Conservation (phyloP, 1,140 invertebrate species). For the Heliconius eleuchia region DNA sequence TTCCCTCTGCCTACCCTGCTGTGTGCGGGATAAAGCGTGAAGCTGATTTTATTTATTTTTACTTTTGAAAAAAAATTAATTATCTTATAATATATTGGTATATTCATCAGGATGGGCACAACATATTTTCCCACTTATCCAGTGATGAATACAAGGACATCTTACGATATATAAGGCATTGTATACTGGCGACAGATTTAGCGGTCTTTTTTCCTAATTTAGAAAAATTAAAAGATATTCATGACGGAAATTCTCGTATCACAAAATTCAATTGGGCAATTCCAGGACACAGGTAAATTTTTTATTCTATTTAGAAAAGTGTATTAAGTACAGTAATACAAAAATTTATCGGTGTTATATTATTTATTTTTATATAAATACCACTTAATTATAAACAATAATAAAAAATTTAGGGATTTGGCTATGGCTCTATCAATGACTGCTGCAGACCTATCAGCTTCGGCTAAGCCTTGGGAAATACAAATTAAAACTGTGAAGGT, state of each 20-base stretch:
- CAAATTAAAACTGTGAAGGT: slow-evolving; percentile 90
- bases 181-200: slow-evolving; percentile 92
- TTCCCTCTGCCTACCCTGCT: too few relatives aligned
- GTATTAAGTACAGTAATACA: background rate
- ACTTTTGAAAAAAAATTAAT: background rate
- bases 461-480: slow-evolving; percentile 92
- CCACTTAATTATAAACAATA: background rate
- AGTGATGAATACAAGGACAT: slow-evolving; percentile 90
- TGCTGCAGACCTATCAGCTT: slow-evolving; percentile 90
- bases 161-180: slow-evolving; percentile 88
- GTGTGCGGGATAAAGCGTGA: too few relatives aligned
- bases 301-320: too few relatives aligned
- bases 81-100: background rate
- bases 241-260: slow-evolving; percentile 58
- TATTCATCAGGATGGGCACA: slow-evolving; percentile 86
- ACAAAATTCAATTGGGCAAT: slow-evolving; percentile 83
- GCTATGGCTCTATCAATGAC: slow-evolving; percentile 91
- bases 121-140: slow-evolving; percentile 89
- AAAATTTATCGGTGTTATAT: background rate
- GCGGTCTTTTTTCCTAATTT: slow-evolving; percentile 91
- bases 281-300: slow-evolving; percentile 80
- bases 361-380: background rate
- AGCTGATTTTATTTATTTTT: too few relatives aligned
- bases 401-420: slow-evolving; percentile 50
- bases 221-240: slow-evolving; percentile 83